phyloP scores from a whole-genome alignment of 2,888 invertebrate species.

The Argyresthia albistria region DNA sequence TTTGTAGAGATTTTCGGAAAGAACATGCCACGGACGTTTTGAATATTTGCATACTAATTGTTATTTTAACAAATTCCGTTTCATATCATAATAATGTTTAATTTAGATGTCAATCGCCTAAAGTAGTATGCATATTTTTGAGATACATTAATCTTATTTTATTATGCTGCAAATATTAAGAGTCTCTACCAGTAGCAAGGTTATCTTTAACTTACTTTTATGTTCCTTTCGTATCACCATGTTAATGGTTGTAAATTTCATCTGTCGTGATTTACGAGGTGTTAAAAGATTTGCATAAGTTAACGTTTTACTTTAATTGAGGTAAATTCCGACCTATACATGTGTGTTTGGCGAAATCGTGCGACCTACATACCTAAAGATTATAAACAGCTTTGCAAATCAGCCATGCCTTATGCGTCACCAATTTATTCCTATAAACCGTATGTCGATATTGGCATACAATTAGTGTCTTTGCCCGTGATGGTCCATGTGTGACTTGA shows the following conservation, averaged over 20 bases:
- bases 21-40: too few species aligned
- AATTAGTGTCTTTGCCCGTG: too few species aligned
- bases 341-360: background rate
- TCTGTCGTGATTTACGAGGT: constrained; percentile 23
- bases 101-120: too few species aligned
- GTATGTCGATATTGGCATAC: too few species aligned
- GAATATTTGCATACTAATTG: too few species aligned
- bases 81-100: too few species aligned
- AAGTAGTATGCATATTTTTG: background rate
- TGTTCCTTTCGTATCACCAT: background rate
- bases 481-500: background rate
- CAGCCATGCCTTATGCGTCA: too few species aligned
- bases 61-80: too few species aligned
- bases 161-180: background rate
- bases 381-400: too few species aligned
- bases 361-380: background rate
- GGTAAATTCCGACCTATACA: background rate
- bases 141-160: background rate
- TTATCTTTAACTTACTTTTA: background rate
- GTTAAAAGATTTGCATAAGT: constrained; percentile 17
- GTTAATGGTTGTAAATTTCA: background rate
- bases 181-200: background rate
- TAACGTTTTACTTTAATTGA: background rate
- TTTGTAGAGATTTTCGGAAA: background rate
- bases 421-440: too few species aligned